A percentile compares a stretch with the other conserved stretches of the same genome.
These are phyloP conservation scores for Dryomyza anilis DNA, from an alignment of 2,888 invertebrate genomes.

Conservation along the genomic window DNA sequence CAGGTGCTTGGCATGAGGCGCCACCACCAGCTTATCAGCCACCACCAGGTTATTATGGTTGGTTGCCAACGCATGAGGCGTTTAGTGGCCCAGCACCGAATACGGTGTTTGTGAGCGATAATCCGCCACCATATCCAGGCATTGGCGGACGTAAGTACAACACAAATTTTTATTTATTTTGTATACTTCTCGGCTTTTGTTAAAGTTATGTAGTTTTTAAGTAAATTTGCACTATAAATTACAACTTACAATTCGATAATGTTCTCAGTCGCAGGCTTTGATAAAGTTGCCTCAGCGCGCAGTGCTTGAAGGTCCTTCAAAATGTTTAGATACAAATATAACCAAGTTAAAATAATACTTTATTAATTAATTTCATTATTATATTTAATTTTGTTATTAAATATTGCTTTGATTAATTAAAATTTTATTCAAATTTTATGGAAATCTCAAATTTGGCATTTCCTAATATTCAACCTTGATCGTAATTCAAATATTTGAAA, in stretches of 20 bases:
- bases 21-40: constrained; percentile 91
- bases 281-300: too few species aligned
- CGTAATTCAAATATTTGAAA: too few species aligned
- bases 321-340: too few species aligned
- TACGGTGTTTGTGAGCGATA: constrained; percentile 86
- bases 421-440: too few species aligned
- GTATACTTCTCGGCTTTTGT: constrained; percentile 54
- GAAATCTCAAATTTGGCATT: too few species aligned
- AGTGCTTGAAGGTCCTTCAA: too few species aligned
- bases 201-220: too few species aligned
- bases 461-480: too few species aligned
- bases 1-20: constrained; percentile 80
- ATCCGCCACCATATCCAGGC: constrained; percentile 94
- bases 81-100: constrained; percentile 77
- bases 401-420: too few species aligned
- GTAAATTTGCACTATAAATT: constrained; percentile 14
- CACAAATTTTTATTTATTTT: not conserved
- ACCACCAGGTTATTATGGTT: constrained; percentile 88
- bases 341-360: too few species aligned
- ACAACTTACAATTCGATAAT: not conserved
- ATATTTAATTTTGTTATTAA: too few species aligned
- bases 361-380: too few species aligned
- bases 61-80: constrained; percentile 74
- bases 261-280: not conserved
- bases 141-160: constrained; percentile 67